Base-by-base conservation (phyloP, 92 coral and sea anemone genomes). In the Porites evermanni region DNA sequence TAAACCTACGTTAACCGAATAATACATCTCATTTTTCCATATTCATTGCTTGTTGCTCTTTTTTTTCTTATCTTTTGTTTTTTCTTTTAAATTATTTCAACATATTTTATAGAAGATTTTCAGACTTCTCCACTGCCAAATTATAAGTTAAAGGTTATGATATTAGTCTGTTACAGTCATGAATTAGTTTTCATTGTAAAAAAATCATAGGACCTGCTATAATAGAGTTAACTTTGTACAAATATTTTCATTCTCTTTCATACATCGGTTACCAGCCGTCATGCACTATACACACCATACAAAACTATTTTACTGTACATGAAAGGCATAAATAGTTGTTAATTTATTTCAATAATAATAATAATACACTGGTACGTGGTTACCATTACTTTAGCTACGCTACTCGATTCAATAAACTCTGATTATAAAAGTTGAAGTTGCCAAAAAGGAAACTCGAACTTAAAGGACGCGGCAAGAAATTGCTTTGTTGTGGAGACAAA, bases 251-350 rank as follows among this genome's bases (percentile, higher is more conserved):
- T 47, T 53, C 56, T 24, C 70, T 13, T 21, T 52, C 53, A 64
- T 20, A 83, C 87, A 73, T 81, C 87, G 80, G 87, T 13, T 18
- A 83, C 80, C 80, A 44, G 87, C 80, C 87, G 87, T 83, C 20
- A 29, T 71, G 19, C 73, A 81, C 77, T 56, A 71, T 21, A 74
- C 78, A 72, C 77, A 74, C 71, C 72, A 52, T 83, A 83, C 87
- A 83, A 83, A 83, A 83, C 87, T 83, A 83, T 67, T 6, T 24
- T 69, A 73, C 52, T 83, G 80, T 83, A 83, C 87, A 83, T 21
- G 58, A 56, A 59, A 81, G 58, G 63, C 87, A 83, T 83, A 83
- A 83, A 83, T 83, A 83, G 79, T 70, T 26, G 23, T 44, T 73
- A 73, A 83, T 83, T 83, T 74, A 74, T 73, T 64, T 83, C 64